A percentile compares a stretch with the other conserved stretches of the same genome.
phyloP scores from a whole-genome alignment of 2,797 vertebrate species.

The Tapera naevia region DNA sequence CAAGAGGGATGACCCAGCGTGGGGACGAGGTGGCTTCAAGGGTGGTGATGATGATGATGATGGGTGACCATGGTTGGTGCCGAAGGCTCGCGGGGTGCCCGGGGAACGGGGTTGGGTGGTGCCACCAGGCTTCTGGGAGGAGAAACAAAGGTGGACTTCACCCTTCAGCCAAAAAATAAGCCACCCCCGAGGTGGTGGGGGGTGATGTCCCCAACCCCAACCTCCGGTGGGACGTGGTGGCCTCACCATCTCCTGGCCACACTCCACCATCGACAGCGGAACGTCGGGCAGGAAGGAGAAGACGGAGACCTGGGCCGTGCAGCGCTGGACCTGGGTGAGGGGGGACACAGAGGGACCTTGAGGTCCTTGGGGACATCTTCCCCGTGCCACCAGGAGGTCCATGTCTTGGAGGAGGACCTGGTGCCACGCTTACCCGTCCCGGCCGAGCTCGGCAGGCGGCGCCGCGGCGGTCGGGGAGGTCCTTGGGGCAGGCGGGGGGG shows the following conservation, averaged over 20 bases:
- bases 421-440: constrained; percentile 2
- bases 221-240: neutral
- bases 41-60: neutral
- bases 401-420: too few species aligned
- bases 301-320: constrained; percentile 48
- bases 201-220: too few species aligned
- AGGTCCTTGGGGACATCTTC: neutral
- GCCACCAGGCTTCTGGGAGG: neutral
- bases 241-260: neutral
- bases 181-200: neutral
- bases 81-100: neutral
- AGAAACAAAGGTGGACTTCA: neutral
- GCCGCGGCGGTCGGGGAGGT: neutral
- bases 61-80: neutral
- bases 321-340: neutral
- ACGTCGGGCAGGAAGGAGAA: constrained; percentile 55
- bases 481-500: constrained; percentile 5
- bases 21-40: neutral
- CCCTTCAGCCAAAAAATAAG: neutral
- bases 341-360: neutral
- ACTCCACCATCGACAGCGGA: constrained; percentile 54
- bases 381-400: too few species aligned
- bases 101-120: neutral
- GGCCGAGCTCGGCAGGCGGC: constrained; percentile 12
- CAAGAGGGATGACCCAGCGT: neutral